phyloP scores from a whole-genome alignment of 1,140 invertebrate species.

The Octopus sinensis region DNA sequence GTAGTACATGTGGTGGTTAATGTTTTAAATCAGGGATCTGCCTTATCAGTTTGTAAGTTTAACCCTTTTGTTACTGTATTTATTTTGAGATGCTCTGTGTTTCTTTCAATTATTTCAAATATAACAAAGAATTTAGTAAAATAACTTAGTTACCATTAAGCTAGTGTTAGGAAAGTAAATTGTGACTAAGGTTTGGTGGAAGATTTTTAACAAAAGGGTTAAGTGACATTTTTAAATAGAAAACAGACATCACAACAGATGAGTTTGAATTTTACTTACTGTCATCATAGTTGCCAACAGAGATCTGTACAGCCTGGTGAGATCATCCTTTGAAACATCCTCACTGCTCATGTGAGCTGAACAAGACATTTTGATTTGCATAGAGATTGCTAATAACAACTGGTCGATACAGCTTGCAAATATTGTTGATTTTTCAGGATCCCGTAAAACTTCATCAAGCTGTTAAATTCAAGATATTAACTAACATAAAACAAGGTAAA shows the following conservation, averaged over 20 bases:
- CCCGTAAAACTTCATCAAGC: conserved; percentile 58
- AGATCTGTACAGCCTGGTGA: conserved; percentile 59
- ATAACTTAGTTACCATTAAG: too few relatives aligned
- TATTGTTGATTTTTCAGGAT: conserved; percentile 50
- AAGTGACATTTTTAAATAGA: neutral
- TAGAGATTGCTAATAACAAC: conserved; percentile 68
- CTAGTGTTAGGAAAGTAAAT: too few relatives aligned
- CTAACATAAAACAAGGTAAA: too few relatives aligned
- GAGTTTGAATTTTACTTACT: conserved; percentile 53
- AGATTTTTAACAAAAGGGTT: too few relatives aligned
- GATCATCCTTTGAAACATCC: conserved; percentile 54
- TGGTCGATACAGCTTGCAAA: conserved; percentile 68
- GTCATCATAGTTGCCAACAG: conserved; percentile 67
- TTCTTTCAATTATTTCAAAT: too few relatives aligned
- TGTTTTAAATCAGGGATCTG: too few relatives aligned
- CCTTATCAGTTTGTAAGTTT: too few relatives aligned
- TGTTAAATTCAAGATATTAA: conserved; percentile 22
- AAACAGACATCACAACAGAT: neutral
- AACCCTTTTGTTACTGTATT: too few relatives aligned
- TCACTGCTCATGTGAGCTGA: conserved; percentile 58
- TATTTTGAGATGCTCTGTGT: too few relatives aligned
- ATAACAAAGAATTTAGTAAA: too few relatives aligned
- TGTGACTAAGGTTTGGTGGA: too few relatives aligned
- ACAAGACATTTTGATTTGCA: conserved; percentile 68
- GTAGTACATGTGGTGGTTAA: too few relatives aligned